Evolutionary conservation across 1,140 invertebrate genomes (phyloP).

Genomic region (Ptiloglossa arizonensis): DNA sequence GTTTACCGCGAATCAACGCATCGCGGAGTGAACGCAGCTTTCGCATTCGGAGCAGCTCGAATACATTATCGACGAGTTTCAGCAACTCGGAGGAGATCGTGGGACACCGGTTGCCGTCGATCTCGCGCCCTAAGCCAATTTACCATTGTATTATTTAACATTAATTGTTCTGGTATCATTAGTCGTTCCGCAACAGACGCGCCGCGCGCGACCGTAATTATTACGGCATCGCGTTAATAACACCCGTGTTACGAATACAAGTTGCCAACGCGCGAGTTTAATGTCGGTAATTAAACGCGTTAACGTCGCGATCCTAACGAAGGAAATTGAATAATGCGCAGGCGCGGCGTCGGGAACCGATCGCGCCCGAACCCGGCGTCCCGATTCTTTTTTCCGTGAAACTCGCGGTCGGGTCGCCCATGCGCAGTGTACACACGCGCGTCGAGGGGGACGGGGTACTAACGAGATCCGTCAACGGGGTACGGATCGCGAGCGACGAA

Average conservation of each 20-base stretch:
- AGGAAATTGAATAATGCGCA: conserved; percentile 31
- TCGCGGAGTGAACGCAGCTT: not conserved
- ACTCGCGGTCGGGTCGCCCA: not conserved
- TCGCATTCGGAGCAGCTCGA: not conserved
- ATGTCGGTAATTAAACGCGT: conserved; percentile 34
- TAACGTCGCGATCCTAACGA: conserved; percentile 24
- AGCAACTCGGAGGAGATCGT: not conserved
- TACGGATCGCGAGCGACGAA: not conserved
- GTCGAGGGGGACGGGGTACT: not conserved
- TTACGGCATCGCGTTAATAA: conserved; percentile 32
- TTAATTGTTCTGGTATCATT: conserved; percentile 34
- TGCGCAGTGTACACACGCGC: too few relatives aligned
- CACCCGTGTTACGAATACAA: conserved; percentile 20
- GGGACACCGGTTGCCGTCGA: not conserved
- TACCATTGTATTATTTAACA: conserved; percentile 1
- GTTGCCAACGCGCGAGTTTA: conserved; percentile 20
- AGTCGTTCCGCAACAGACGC: not conserved
- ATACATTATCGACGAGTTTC: not conserved
- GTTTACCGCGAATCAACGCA: too few relatives aligned
- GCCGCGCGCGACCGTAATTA: not conserved
- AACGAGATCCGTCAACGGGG: conserved; percentile 37
- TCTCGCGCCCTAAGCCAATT: not conserved
- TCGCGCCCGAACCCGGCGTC: too few relatives aligned
- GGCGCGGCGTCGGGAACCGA: too few relatives aligned
- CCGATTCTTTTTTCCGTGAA: not conserved